These are phyloP conservation scores for Mola mola DNA, from an alignment of 2,113 vertebrate species.

Conservation along the genomic window DNA sequence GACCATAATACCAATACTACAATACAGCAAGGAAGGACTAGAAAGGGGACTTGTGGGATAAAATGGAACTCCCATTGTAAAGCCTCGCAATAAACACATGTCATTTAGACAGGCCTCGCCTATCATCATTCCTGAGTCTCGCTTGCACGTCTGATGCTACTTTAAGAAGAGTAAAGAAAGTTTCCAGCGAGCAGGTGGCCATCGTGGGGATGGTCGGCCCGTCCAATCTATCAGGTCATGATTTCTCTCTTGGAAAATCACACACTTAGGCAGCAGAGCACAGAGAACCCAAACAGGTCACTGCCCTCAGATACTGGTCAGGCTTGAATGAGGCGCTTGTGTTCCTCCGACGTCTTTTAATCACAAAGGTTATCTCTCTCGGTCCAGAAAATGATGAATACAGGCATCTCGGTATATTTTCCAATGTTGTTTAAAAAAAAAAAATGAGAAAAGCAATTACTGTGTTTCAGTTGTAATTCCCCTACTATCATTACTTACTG, in stretches of 20 bases:
- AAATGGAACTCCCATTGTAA: no score
- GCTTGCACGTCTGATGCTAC: no score
- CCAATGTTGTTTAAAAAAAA: background rate
- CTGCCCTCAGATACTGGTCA: conserved; percentile 38
- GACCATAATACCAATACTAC: background rate
- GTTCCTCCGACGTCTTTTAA: conserved; percentile 17
- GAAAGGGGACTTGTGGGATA: no score
- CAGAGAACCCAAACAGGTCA: conserved; percentile 40
- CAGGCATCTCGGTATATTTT: background rate
- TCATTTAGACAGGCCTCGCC: no score
- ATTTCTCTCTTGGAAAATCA: conserved; percentile 48
- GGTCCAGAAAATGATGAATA: background rate
- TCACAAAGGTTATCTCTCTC: conserved; percentile 19
- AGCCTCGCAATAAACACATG: no score
- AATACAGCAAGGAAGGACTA: background rate
- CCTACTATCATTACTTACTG: conserved; percentile 47
- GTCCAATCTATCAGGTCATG: conserved; percentile 65
- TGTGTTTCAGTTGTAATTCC: conserved; percentile 47
- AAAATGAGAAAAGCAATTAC: conserved; percentile 30
- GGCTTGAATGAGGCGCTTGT: no score
- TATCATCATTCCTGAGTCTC: no score
- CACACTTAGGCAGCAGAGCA: conserved; percentile 29
- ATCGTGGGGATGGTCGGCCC: conserved; percentile 13
- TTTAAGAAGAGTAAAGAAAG: no score
- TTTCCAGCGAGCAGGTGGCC: conserved; percentile 61